Conservation (phyloP, 2,888 invertebrate species). For the Minunthozetes semirufus region DNA sequence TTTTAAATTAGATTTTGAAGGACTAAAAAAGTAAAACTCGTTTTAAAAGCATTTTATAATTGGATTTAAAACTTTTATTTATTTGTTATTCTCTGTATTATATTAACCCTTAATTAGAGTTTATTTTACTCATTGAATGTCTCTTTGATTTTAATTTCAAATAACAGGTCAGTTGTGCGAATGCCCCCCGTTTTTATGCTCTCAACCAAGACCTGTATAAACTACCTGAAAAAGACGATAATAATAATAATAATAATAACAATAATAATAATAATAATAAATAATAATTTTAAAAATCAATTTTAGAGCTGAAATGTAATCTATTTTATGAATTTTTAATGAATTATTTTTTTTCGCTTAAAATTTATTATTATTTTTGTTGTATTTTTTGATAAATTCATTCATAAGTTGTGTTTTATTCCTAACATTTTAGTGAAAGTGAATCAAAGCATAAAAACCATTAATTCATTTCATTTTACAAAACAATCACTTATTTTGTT, state of each 20-base stretch:
- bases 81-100: not conserved
- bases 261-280: conserved; percentile 9
- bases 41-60: not conserved
- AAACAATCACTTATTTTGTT: not conserved
- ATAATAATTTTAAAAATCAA: not conserved
- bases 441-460: conserved; percentile 15
- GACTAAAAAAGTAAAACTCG: not conserved
- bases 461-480: not conserved
- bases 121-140: not conserved
- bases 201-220: conserved; percentile 60
- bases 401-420: not conserved
- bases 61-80: not conserved
- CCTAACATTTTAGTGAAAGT: conserved; percentile 11
- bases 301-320: not conserved
- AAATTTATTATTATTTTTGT: not conserved
- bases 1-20: not conserved
- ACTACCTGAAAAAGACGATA: conserved; percentile 21
- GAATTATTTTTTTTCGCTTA: not conserved
- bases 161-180: conserved; percentile 52
- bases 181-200: conserved; percentile 67
- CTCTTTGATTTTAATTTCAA: not conserved
- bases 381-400: not conserved
- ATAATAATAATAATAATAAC: not conserved
- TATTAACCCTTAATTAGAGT: not conserved
- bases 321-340: too few species aligned